phyloP scores from a whole-genome alignment of 2,113 vertebrate genomes.

The Progne subis region DNA sequence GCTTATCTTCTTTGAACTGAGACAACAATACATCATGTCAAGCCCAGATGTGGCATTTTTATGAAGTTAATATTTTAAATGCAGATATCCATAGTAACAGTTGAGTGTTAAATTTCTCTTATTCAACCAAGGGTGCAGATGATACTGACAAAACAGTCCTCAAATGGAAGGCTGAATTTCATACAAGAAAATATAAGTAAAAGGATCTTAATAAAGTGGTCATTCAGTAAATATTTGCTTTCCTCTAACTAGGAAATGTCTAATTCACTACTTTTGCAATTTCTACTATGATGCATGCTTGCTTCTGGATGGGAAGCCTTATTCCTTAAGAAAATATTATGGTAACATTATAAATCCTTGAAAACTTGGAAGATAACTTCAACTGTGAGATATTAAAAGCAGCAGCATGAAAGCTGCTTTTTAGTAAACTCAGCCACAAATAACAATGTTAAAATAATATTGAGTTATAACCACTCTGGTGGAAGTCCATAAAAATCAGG shows the following conservation, averaged over 20 bases:
- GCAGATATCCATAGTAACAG: background rate
- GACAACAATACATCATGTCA: constrained; percentile 39
- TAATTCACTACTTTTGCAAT: constrained; percentile 56
- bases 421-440: constrained; percentile 39
- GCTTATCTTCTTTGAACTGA: constrained; percentile 15
- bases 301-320: constrained; percentile 63
- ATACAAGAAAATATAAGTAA: background rate
- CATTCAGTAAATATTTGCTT: background rate
- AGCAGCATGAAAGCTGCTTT: constrained; percentile 5
- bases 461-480: constrained; percentile 44
- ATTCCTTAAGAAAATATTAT: constrained; percentile 70
- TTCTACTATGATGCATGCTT: constrained; percentile 39
- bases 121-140: background rate
- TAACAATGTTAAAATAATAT: constrained; percentile 61
- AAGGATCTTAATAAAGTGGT: background rate
- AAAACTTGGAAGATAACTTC: constrained; percentile 66
- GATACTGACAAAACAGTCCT: background rate
- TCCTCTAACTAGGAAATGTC: constrained; percentile 59
- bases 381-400: constrained; percentile 43
- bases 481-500: constrained; percentile 61
- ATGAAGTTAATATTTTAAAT: constrained; percentile 54
- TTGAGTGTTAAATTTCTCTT: background rate
- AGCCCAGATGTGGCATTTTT: background rate
- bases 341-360: constrained; percentile 70
- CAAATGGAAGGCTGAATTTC: background rate